Conservation (phyloP, 2,797 vertebrate species). For the Pangasius larnaudii region DNA sequence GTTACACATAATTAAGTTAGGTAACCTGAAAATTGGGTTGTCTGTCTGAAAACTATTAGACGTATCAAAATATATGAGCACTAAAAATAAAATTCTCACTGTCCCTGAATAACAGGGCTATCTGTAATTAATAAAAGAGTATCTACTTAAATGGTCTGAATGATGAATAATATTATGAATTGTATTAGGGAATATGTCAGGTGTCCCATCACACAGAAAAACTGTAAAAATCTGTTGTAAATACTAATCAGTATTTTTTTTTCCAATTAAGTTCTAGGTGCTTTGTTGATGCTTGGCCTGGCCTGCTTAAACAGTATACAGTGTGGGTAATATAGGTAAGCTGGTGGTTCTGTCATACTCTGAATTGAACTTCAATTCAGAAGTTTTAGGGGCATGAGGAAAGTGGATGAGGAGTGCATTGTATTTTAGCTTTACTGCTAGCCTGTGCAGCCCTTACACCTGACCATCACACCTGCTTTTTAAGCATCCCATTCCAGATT, state of each 20-base stretch:
- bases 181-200: not conserved
- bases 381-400: not conserved
- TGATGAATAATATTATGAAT: not conserved
- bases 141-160: not conserved
- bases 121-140: not conserved
- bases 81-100: not conserved
- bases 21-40: not conserved
- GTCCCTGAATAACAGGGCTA: not conserved
- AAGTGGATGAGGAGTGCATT: not conserved
- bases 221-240: not conserved
- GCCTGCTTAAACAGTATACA: not conserved
- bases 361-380: not conserved
- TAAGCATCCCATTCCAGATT: not conserved
- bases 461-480: not conserved
- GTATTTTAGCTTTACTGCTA: conserved; percentile 5
- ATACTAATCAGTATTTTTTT: not conserved
- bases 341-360: not conserved
- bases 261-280: not conserved
- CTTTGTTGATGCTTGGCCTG: not conserved
- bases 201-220: not conserved
- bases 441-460: not conserved
- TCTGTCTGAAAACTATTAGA: not conserved
- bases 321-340: not conserved
- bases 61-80: not conserved
- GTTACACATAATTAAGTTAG: not conserved